Evolutionary conservation across 2,113 vertebrate genomes (phyloP).

Genomic region (Beaufortia kweichowensis): DNA sequence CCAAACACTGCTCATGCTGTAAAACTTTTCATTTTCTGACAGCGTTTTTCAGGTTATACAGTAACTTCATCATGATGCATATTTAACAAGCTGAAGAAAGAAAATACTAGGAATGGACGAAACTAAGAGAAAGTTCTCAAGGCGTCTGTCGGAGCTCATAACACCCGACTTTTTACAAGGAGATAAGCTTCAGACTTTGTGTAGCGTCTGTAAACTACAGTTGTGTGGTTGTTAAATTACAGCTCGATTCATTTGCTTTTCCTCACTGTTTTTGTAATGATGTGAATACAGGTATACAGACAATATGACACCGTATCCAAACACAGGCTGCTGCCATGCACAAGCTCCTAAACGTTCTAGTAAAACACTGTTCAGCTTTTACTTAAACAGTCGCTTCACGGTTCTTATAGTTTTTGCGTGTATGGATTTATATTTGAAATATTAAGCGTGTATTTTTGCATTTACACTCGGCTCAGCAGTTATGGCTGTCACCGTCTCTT

Average conservation of each 20-base stretch:
- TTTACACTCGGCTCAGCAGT: conserved; percentile 17
- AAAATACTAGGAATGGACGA: background rate
- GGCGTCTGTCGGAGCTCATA: background rate
- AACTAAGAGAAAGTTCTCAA: background rate
- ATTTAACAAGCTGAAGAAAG: background rate
- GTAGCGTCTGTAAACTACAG: background rate
- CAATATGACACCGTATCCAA: background rate
- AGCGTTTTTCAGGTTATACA: background rate
- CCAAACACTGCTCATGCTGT: background rate
- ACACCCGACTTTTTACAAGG: background rate
- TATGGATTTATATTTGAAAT: background rate
- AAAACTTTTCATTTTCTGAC: background rate
- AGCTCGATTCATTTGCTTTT: background rate
- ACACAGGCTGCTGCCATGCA: conserved; percentile 9
- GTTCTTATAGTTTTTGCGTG: background rate
- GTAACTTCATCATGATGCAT: too few relatives aligned
- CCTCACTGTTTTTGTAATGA: background rate
- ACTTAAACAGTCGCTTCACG: background rate
- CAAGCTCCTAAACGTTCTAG: conserved; percentile 11
- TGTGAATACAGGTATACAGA: conserved; percentile 3
- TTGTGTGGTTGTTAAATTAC: background rate
- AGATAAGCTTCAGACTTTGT: background rate
- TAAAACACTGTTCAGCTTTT: conserved; percentile 3
- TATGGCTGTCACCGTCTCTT: background rate
- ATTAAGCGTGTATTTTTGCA: background rate